Evolutionary conservation across 2,113 vertebrate species (phyloP).

Genomic region (Ailurus styani): DNA sequence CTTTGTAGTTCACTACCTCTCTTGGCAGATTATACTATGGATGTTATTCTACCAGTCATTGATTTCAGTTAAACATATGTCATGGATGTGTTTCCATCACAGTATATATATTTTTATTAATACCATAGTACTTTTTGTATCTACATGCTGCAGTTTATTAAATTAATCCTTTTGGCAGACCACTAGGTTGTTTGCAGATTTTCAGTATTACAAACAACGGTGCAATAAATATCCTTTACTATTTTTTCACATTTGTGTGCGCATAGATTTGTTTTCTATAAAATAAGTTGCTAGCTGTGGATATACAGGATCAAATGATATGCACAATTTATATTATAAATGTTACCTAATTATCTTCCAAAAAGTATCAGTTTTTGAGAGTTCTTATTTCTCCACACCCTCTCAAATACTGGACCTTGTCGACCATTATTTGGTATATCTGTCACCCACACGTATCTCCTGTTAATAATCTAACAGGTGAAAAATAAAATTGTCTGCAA

Average conservation of each 20-base stretch:
- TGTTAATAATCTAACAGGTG: neutral
- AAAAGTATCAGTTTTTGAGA: neutral
- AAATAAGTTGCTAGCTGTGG: neutral
- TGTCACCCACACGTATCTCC: neutral
- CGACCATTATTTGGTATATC: neutral
- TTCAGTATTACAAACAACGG: neutral
- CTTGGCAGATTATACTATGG: neutral
- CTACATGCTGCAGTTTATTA: neutral
- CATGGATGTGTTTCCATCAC: neutral
- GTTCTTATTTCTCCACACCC: neutral
- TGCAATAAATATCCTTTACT: neutral
- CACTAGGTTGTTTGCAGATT: neutral
- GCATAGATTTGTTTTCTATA: neutral
- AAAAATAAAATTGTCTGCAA: neutral
- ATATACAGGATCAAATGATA: neutral
- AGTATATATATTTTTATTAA: neutral
- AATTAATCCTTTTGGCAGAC: neutral
- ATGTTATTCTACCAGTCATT: neutral
- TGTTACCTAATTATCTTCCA: constrained; percentile 4
- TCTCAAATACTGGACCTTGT: neutral
- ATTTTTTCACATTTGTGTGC: neutral
- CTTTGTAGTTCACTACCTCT: neutral
- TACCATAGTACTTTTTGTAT: neutral
- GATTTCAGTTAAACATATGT: neutral
- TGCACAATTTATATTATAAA: neutral